Percentiles rank a stretch among this genome's conserved stretches.
phyloP scores from a whole-genome alignment of 2,797 vertebrate species.

The Intellagama lesueurii region DNA sequence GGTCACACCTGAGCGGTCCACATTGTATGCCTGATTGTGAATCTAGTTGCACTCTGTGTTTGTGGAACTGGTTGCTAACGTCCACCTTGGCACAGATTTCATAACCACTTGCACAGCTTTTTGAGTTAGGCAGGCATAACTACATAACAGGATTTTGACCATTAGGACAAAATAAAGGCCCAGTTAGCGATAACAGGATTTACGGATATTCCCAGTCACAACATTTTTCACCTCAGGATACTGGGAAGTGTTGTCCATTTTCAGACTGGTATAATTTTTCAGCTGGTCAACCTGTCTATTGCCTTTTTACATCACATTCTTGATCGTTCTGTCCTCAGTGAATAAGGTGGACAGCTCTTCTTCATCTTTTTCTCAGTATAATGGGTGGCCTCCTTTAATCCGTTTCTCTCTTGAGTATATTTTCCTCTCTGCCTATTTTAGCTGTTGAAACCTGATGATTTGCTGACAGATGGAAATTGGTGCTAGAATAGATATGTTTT shows the following conservation, averaged over 20 bases:
- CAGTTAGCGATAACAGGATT: background rate
- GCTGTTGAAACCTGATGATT: background rate
- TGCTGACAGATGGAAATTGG: background rate
- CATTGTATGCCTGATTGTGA: too few species aligned
- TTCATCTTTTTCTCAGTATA: background rate
- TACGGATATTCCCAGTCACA: background rate
- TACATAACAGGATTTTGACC: background rate
- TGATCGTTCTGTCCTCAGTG: background rate
- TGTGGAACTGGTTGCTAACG: too few species aligned
- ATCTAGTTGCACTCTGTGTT: too few species aligned
- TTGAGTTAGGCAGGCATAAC: too few species aligned
- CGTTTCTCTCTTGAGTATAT: background rate
- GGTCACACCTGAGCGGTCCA: too few species aligned
- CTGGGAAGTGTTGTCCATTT: background rate
- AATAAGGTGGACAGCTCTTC: background rate
- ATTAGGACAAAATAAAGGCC: background rate
- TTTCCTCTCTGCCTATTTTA: background rate
- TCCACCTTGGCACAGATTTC: too few species aligned
- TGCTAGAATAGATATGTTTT: background rate
- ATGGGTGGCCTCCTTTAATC: background rate
- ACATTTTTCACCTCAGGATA: background rate
- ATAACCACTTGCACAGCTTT: too few species aligned
- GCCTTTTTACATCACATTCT: background rate
- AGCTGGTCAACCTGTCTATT: background rate
- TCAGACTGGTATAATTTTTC: background rate